Percentiles rank a stretch among this genome's conserved stretches.
phyloP scores from a whole-genome alignment of 2,797 vertebrate species.

The Notoglanidium macrostoma region DNA sequence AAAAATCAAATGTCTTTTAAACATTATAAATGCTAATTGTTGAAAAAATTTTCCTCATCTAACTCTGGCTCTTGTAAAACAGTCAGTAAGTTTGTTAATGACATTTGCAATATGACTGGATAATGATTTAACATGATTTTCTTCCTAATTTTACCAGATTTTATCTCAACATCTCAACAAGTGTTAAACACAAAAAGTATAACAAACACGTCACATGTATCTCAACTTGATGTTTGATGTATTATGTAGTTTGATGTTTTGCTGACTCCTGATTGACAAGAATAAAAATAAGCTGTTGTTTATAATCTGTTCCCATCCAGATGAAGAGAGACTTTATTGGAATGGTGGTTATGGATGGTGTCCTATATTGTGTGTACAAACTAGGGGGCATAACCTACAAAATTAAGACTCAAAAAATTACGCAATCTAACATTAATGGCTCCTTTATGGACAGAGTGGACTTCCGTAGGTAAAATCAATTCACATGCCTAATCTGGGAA shows the following conservation, averaged over 20 bases:
- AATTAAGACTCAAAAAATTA: constrained; percentile 61
- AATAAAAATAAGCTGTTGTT: neutral
- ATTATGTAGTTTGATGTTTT: neutral
- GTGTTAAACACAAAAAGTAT: neutral
- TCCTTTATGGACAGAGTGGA: constrained; percentile 62
- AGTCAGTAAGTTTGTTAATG: neutral
- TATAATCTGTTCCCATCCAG: constrained; percentile 48
- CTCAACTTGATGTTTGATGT: neutral
- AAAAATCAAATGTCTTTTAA: neutral
- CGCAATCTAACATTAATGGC: constrained; percentile 35
- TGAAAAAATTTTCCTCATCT: neutral
- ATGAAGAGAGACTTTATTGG: constrained; percentile 65
- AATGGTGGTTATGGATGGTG: constrained; percentile 61
- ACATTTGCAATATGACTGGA: neutral
- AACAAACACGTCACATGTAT: neutral
- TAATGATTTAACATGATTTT: neutral
- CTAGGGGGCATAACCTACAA: constrained; percentile 63
- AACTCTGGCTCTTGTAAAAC: neutral
- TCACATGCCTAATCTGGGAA: neutral
- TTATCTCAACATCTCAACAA: neutral
- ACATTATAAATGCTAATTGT: neutral
- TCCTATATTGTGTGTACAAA: constrained; percentile 68
- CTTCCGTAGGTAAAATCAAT: constrained; percentile 65
- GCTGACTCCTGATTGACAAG: neutral
- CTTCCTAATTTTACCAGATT: neutral